Percentiles rank a stretch among this genome's conserved stretches.
Evolutionary conservation across 2,113 vertebrate genomes (phyloP).

Genomic region (Varanus salvator): DNA sequence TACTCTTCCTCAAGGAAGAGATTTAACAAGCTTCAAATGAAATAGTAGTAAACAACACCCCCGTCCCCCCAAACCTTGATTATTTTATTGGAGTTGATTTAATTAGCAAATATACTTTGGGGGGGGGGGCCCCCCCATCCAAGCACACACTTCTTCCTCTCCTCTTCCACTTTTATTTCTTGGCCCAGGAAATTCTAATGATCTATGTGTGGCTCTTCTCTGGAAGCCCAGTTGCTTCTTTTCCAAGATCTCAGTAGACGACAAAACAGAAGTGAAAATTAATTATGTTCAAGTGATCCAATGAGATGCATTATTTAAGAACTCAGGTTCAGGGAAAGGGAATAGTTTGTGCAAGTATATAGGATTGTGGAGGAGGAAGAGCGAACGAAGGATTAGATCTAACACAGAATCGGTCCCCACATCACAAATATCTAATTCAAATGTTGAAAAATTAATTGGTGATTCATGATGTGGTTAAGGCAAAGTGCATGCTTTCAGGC

Average conservation of each 20-base stretch:
- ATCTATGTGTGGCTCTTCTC: slow-evolving; percentile 55
- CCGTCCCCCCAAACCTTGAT: neutral
- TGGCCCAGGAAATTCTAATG: slow-evolving; percentile 63
- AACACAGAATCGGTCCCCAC: too few relatives aligned
- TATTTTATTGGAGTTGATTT: slow-evolving; percentile 72
- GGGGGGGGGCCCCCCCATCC: too few relatives aligned
- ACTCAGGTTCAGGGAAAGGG: slow-evolving; percentile 36
- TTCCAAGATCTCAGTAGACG: slow-evolving; percentile 59
- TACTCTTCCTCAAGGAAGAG: slow-evolving; percentile 74
- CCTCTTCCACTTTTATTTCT: neutral
- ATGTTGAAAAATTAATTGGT: neutral
- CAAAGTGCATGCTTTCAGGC: neutral
- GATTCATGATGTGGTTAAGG: neutral
- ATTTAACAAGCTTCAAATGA: slow-evolving; percentile 71
- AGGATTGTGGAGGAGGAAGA: too few relatives aligned
- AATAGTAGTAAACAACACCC: slow-evolving; percentile 68
- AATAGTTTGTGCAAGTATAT: neutral
- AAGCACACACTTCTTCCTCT: too few relatives aligned
- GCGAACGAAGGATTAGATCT: too few relatives aligned
- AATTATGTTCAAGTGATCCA: slow-evolving; percentile 61
- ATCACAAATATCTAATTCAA: neutral
- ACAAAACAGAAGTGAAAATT: slow-evolving; percentile 63
- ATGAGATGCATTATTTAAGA: slow-evolving; percentile 64
- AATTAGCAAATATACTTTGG: slow-evolving; percentile 58
- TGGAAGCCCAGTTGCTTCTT: slow-evolving; percentile 36